Conservation (phyloP, 2,797 vertebrate species). For the Sphenodon punctatus region DNA sequence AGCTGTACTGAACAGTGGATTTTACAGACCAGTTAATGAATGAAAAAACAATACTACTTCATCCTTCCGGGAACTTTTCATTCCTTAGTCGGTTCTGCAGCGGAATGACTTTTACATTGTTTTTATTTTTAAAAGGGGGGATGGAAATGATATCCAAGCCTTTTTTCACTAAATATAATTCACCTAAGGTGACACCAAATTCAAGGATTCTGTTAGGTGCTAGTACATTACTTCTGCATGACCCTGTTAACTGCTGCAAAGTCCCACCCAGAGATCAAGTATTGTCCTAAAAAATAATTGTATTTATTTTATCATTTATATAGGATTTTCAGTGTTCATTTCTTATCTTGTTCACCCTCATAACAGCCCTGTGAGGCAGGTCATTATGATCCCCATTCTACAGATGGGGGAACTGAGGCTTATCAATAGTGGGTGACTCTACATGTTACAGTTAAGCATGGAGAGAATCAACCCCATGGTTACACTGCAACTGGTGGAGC, state of each 20-base stretch:
- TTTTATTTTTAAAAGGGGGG: constrained; percentile 40
- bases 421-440: no score
- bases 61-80: constrained; percentile 63
- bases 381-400: no score
- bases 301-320: no score
- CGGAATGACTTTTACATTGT: constrained; percentile 41
- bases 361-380: no score
- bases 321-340: no score
- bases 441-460: no score
- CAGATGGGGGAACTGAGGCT: no score
- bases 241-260: neutral
- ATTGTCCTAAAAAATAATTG: no score
- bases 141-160: constrained; percentile 20
- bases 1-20: constrained; percentile 63
- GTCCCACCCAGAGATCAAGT: neutral
- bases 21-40: constrained; percentile 51
- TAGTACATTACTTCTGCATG: neutral
- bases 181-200: neutral
- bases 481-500: no score
- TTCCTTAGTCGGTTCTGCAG: constrained; percentile 61
- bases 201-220: neutral
- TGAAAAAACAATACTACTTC: constrained; percentile 47
- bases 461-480: no score
- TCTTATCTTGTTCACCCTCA: no score
- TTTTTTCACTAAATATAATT: neutral